These are phyloP conservation scores for Parazoanthus darwini DNA, from an alignment of 92 coral and sea anemone genomes.

Conservation along the genomic window DNA sequence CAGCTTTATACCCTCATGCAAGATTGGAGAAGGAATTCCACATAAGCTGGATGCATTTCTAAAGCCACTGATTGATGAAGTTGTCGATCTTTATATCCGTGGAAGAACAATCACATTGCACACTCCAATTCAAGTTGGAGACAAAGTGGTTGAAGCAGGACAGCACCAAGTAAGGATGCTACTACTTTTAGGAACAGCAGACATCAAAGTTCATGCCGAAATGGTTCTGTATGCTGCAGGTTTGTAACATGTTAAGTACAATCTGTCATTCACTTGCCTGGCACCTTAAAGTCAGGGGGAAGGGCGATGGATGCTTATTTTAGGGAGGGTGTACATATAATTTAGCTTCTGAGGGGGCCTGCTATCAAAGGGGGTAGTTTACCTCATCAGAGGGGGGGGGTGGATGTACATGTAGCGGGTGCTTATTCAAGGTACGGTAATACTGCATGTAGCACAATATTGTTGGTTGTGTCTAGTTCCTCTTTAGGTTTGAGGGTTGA, in stretches of 20 bases:
- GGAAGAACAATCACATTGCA: slow-evolving; percentile 11
- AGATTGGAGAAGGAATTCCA: slow-evolving; percentile 50
- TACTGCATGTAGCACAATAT: too few species aligned
- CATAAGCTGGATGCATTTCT: slow-evolving; percentile 62
- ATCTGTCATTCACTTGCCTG: too few species aligned
- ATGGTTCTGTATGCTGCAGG: slow-evolving; percentile 53
- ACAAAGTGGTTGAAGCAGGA: slow-evolving; percentile 8
- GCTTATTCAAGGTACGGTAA: too few species aligned
- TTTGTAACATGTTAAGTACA: not conserved
- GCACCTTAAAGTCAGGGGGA: too few species aligned
- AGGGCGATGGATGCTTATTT: too few species aligned
- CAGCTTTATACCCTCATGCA: slow-evolving; percentile 50
- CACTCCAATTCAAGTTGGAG: not conserved
- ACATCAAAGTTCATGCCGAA: slow-evolving; percentile 42
- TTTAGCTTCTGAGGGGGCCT: too few species aligned
- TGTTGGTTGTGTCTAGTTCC: too few species aligned
- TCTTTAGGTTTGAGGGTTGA: too few species aligned
- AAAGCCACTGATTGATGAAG: slow-evolving; percentile 57
- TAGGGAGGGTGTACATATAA: too few species aligned
- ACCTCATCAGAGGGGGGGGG: too few species aligned
- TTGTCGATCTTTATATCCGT: slow-evolving; percentile 13
- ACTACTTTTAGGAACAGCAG: slow-evolving; percentile 53
- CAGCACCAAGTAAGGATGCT: slow-evolving; percentile 43
- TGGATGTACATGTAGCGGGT: too few species aligned
- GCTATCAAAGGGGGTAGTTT: too few species aligned